Base-by-base conservation (phyloP, 2,888 invertebrate genomes). In the Anoplius nigerrimus region DNA sequence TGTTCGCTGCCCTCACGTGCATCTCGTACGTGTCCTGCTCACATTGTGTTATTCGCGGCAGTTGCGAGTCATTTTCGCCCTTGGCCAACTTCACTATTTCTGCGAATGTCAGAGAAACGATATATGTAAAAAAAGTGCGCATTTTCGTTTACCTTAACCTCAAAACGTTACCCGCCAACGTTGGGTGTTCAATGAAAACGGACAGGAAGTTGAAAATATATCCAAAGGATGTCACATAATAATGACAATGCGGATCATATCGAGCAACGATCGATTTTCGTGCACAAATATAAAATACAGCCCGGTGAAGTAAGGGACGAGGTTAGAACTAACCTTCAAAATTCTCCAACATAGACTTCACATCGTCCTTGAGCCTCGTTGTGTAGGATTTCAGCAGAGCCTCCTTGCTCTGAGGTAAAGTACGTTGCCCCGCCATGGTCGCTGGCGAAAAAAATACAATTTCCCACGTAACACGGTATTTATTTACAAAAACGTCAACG, bases 281-380 rank as follows among this genome's bases (percentile, higher is more conserved):
- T 11, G n/a, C 34, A 34, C 2, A 45, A 53, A 62, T 3, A 53
- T 0, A 18, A n/a, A 42, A 60, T 2, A 58, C 15, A 54, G 22
- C 27, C 53, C 2, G 18, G 16, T 27, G n/a, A 34, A 18, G 3
- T 45, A 52, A 63, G 46, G n/a, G 60, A 55, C 48, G 56, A 75
- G 75, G 72, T 78, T 81, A 82, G 59, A n/a, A 5, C 21, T 82
- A 91, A 94, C 98, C 98, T 91, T 96, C 95, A 89, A 97, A 98
- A 89, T 99, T 99, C 89, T 99, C 98, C 62, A 98, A 90, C 95
- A 99, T 98, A 79, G 98, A 97, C 89, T 97, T 97, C 0, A 98
- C 95, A 90, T 98, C 98, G 89, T 98, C 98, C 89, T 98, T 98
- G 55, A 99, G 90, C 68, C 98, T 92, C 18, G 97, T 97, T 71